Evolutionary conservation across 2,797 vertebrate genomes (phyloP).

Genomic region (Anabas testudineus): DNA sequence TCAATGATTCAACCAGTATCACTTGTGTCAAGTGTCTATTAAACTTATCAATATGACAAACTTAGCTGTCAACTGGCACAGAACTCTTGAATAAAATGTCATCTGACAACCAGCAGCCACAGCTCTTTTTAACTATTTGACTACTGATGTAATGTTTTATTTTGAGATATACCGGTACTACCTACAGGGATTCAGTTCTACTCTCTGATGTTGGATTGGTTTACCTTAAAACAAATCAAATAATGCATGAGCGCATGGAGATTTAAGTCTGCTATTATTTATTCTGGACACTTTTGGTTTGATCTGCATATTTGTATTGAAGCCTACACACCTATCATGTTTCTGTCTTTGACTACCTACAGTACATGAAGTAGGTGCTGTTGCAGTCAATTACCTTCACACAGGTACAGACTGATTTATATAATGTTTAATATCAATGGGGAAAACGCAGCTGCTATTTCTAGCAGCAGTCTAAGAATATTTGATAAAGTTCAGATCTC

Average conservation of each 20-base stretch:
- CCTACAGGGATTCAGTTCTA: background rate
- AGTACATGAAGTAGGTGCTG: too few species aligned
- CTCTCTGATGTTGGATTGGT: background rate
- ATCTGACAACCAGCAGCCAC: background rate
- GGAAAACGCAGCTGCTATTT: slow-evolving; percentile 5
- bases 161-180: background rate
- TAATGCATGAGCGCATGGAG: too few species aligned
- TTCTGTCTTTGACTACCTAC: too few species aligned
- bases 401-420: background rate
- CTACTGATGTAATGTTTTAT: background rate
- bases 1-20: background rate
- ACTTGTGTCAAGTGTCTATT: background rate
- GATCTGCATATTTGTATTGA: too few species aligned
- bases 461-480: background rate
- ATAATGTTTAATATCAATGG: background rate
- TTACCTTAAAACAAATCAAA: too few species aligned
- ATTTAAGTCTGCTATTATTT: too few species aligned
- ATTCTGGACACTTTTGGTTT: too few species aligned
- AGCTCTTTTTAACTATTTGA: background rate
- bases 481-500: background rate
- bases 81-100: background rate
- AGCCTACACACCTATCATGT: too few species aligned
- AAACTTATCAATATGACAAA: background rate
- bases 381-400: too few species aligned
- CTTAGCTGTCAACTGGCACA: background rate